Base-by-base conservation (phyloP, 2,797 vertebrate genomes). In the Neomorphus geoffroyi region DNA sequence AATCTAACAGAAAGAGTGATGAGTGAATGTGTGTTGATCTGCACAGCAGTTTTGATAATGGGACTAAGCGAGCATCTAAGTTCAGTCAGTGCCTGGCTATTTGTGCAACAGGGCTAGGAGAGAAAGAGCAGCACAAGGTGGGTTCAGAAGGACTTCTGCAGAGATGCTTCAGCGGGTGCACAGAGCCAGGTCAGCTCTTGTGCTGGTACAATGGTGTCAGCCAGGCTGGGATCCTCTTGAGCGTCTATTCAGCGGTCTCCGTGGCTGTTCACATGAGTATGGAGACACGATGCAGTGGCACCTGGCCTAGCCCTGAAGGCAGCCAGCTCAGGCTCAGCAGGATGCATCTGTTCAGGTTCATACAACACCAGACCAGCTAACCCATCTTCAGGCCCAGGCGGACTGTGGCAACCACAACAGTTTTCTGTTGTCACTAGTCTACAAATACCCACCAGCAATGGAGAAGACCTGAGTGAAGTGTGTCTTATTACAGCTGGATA, bases 11-110 rank as follows among this genome's bases (percentile, higher is more conserved):
- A 64, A 32, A 3, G 5, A 58, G 56, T n/a, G 64, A 57, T 28
- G 50, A 80, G n/a, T 33, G 67, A 78, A 32, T 19, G 37, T 26
- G 19, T 41, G 48, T n/a, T 89, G 27, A 80, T 85, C 69, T 27
- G 26, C 10, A 7, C 46, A 70, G 28, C 48, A 77, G 67, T 77
- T 92, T 91, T 33, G 35, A 88, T 93, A 90, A 91, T 46, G 62
- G 56, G 69, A 60, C 72, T 83, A 66, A 86, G 75, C 13, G 11
- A 46, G 10, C 37, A 41, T n/a, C 43, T 7, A 43, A 57, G 33
- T 53, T 61, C 67, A 85, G 67, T n/a, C 45, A 57, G 72, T 60
- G 57, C 45, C 50, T 48, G 61, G 17, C 39, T 84, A 41, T 78
- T 93, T 80, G 61, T 65, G 50, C 57, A 77, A 77, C 32, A 27